Evolutionary conservation across 2,113 vertebrate species (phyloP).

Genomic region (Oostethus manadensis): DNA sequence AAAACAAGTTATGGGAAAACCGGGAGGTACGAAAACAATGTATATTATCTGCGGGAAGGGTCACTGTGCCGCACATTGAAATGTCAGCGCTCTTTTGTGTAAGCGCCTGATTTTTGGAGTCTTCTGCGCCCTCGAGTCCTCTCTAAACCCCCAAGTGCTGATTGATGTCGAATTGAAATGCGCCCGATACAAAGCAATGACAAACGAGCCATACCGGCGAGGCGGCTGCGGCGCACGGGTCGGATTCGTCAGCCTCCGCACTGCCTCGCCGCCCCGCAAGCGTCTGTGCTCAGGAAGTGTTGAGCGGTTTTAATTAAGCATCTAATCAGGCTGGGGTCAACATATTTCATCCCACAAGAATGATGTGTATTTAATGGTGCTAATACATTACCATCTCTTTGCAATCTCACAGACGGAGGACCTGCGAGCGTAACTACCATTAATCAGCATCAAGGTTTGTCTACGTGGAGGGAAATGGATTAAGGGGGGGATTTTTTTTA

Average conservation of each 20-base stretch:
- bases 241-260: conserved; percentile 61
- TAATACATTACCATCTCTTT: conserved; percentile 78
- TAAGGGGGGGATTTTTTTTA: conserved; percentile 72
- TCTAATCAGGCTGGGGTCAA: conserved; percentile 82
- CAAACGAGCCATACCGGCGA: conserved; percentile 71
- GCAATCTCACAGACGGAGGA: conserved; percentile 77
- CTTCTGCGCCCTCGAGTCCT: conserved; percentile 12
- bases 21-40: no score
- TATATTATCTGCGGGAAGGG: no score
- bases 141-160: conserved; percentile 33
- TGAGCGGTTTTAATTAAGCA: conserved; percentile 80
- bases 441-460: conserved; percentile 82
- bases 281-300: conserved; percentile 67
- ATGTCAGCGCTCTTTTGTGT: no score
- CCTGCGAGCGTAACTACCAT: conserved; percentile 74
- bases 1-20: no score
- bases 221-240: conserved; percentile 58
- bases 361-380: conserved; percentile 81
- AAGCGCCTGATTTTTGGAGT: conserved; percentile 16
- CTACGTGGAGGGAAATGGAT: conserved; percentile 80
- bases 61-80: no score
- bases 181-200: conserved; percentile 62
- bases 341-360: conserved; percentile 84
- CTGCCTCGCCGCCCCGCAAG: conserved; percentile 44
- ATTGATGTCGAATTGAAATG: conserved; percentile 66